Percentiles rank a stretch among this genome's conserved stretches.
These are phyloP conservation scores for Drosophila virilis DNA, from an alignment of 1,140 invertebrate genomes.

Conservation along the genomic window DNA sequence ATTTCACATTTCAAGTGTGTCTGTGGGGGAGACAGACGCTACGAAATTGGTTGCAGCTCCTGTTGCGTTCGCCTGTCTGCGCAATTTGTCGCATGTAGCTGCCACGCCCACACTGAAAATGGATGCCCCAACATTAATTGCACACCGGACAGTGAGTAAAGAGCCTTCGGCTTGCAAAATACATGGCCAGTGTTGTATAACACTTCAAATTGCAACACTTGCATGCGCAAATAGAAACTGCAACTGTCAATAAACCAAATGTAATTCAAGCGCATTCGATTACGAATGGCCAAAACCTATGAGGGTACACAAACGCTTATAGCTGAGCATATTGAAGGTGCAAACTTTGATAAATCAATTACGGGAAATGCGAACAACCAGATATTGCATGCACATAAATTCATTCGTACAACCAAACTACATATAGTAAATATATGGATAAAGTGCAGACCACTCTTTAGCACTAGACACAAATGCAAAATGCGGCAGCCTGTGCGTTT, in stretches of 20 bases:
- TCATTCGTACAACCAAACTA: too few species aligned
- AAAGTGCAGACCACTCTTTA: too few species aligned
- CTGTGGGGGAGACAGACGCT: not conserved
- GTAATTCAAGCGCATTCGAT: not conserved
- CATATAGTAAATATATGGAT: too few species aligned
- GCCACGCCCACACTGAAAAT: conserved; percentile 1
- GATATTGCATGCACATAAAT: too few species aligned
- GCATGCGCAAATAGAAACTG: not conserved
- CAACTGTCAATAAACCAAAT: conserved; percentile 12
- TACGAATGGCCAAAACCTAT: not conserved
- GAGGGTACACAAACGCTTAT: not conserved
- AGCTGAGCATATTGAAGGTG: too few species aligned
- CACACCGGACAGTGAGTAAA: not conserved
- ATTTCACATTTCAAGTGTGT: conserved; percentile 5
- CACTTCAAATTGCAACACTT: conserved; percentile 2
- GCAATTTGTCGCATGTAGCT: not conserved
- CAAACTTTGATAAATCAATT: too few species aligned
- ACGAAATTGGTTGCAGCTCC: conserved; percentile 27
- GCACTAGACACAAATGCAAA: too few species aligned
- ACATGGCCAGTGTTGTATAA: not conserved
- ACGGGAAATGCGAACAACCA: too few species aligned
- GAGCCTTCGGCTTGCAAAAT: not conserved
- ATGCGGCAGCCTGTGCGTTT: too few species aligned
- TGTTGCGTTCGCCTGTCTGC: conserved; percentile 18
- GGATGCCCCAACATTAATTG: conserved; percentile 6